Conservation (phyloP, 2,888 invertebrate genomes). For the Chaetogeoica ovagalla region DNA sequence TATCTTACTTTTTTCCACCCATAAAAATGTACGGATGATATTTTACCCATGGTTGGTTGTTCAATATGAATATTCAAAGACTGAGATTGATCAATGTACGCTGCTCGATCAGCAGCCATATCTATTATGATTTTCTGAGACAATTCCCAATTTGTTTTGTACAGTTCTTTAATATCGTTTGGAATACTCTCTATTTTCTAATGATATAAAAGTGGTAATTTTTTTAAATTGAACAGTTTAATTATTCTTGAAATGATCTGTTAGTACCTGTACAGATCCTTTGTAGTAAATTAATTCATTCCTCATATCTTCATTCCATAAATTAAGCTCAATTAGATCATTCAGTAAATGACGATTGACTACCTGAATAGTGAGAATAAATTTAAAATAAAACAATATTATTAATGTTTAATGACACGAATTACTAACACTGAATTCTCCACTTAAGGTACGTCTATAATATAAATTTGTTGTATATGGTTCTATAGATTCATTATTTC, state of each 20-base stretch:
- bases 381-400: conserved; percentile 2
- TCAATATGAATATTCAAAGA: conserved; percentile 97
- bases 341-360: conserved; percentile 94
- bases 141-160: conserved; percentile 98
- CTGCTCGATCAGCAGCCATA: conserved; percentile 97
- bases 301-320: conserved; percentile 97
- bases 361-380: conserved; percentile 64
- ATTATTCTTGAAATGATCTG: conserved; percentile 19
- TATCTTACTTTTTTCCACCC: conserved; percentile 80
- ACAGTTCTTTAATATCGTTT: conserved; percentile 78
- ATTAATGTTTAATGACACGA: background rate
- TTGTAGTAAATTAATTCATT: conserved; percentile 86
- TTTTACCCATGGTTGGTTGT: conserved; percentile 87
- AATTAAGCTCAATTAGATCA: conserved; percentile 84
- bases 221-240: background rate
- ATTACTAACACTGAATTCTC: conserved; percentile 70
- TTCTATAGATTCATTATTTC: conserved; percentile 98
- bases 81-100: conserved; percentile 98
- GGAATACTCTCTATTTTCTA: conserved; percentile 83
- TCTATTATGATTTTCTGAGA: conserved; percentile 88
- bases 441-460: conserved; percentile 83
- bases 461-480: conserved; percentile 98
- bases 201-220: conserved; percentile 51
- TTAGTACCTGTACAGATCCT: conserved; percentile 79
- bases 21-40: conserved; percentile 98